Conservation (phyloP, 2,888 invertebrate species). For the Venustoraphidia nigricollis region DNA sequence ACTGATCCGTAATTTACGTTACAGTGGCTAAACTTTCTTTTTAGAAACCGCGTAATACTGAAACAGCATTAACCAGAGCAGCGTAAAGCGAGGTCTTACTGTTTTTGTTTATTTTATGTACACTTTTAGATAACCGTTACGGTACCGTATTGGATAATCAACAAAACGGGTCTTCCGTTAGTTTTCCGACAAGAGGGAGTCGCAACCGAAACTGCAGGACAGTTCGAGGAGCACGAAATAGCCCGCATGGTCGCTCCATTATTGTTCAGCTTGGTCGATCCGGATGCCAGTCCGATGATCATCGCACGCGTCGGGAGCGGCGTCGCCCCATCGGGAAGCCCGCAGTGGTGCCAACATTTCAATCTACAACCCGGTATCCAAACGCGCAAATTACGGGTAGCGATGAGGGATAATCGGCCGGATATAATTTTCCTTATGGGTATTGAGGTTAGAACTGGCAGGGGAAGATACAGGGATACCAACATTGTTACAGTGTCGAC, state of each 20-base stretch:
- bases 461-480: slow-evolving; percentile 79
- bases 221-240: slow-evolving; percentile 87
- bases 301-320: slow-evolving; percentile 62
- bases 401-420: slow-evolving; percentile 42
- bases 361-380: slow-evolving; percentile 66
- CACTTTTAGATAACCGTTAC: slow-evolving; percentile 51
- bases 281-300: slow-evolving; percentile 66
- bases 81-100: too few species aligned
- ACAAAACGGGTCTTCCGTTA: slow-evolving; percentile 89
- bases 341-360: slow-evolving; percentile 77
- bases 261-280: slow-evolving; percentile 85
- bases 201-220: slow-evolving; percentile 64
- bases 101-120: too few species aligned
- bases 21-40: too few species aligned
- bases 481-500: slow-evolving; percentile 88
- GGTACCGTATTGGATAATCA: slow-evolving; percentile 89
- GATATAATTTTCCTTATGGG: slow-evolving; percentile 73
- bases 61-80: background rate
- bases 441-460: slow-evolving; percentile 73
- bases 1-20: too few species aligned
- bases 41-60: too few species aligned
- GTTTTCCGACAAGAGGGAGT: slow-evolving; percentile 85
- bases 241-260: slow-evolving; percentile 86
- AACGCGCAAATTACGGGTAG: slow-evolving; percentile 46
- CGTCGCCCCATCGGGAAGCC: slow-evolving; percentile 33